Evolutionary conservation across 2,888 invertebrate species (phyloP), one percentile per base, ranked within the genome.

Genomic region (Yponomeuta evonymella): DNA sequence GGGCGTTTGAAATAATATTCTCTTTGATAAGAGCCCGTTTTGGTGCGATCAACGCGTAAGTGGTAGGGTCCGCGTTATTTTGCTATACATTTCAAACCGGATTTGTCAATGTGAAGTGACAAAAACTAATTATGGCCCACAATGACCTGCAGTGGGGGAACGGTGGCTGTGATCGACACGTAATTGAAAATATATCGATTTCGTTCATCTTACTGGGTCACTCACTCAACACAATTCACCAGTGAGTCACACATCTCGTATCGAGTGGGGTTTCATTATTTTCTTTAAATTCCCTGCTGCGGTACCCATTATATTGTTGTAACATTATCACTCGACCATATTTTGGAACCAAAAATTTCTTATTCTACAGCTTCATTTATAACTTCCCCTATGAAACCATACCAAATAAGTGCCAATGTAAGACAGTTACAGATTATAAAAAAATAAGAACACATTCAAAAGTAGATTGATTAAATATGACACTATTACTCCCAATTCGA

Each of bases 1-100:
- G 90, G 90, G 91, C 87, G 90, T 90, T 92, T 92, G 90, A 90
- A 92, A 92, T 92, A 91, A 91, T 90, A 91, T 91, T 91, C 91
- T 87, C 90, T 89, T 91, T 91, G 91, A 91, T 91, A 91, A 91
- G 88, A 89, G 87, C 88, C 86, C 87, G 64, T 88, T 88, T 86
- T 80, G 81, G 79, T 75, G 79, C 75, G 76, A 75, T 74, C 70
- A 70, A 8, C 77, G 77, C 79, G 79, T 84, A 89, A 89, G 87
- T 88, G 87, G 82, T 85, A 81, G 88, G 89, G 88, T 81, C 82
- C 81, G 76, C 75, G 82, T 80, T 83, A 83, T 83, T 82, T 76
- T 74, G 75, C 80, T 75, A 80, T 83, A 80, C 83, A 82, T 81
- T 80, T 83, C 80, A 81, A 87, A 86, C 83, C 80, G 87, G 90